phyloP scores from a whole-genome alignment of 1,140 invertebrate genomes.

The Cotesia typhae region DNA sequence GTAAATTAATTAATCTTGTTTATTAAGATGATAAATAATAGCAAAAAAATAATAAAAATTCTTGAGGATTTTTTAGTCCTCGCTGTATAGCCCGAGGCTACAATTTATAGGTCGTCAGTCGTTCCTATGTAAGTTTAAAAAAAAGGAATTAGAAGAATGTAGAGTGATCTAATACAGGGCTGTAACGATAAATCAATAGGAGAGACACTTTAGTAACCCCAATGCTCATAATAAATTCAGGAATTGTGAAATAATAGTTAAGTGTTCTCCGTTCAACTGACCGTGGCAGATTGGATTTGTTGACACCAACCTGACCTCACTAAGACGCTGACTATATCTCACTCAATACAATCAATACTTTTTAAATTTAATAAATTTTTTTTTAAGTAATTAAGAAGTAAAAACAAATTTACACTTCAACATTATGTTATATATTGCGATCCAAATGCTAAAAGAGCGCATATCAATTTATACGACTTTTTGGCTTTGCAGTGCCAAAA shows the following conservation, averaged over 20 bases:
- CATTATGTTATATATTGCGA: no score
- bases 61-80: background rate
- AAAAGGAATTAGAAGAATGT: background rate
- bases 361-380: no score
- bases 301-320: slow-evolving; percentile 59
- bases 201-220: slow-evolving; percentile 48
- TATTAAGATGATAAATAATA: background rate
- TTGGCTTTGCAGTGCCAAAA: no score
- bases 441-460: no score
- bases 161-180: slow-evolving; percentile 22
- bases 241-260: slow-evolving; percentile 60
- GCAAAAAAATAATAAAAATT: no score
- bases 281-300: slow-evolving; percentile 65
- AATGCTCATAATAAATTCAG: slow-evolving; percentile 65
- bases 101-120: background rate
- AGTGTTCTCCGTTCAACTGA: slow-evolving; percentile 56
- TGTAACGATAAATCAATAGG: slow-evolving; percentile 64
- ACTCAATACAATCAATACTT: no score
- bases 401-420: no score
- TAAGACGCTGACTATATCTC: slow-evolving; percentile 50
- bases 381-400: no score
- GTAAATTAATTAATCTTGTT: slow-evolving; percentile 14
- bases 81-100: background rate
- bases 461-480: no score
- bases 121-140: background rate